Conservation (phyloP, 2,888 invertebrate genomes). For the Coleophora flavipennella region DNA sequence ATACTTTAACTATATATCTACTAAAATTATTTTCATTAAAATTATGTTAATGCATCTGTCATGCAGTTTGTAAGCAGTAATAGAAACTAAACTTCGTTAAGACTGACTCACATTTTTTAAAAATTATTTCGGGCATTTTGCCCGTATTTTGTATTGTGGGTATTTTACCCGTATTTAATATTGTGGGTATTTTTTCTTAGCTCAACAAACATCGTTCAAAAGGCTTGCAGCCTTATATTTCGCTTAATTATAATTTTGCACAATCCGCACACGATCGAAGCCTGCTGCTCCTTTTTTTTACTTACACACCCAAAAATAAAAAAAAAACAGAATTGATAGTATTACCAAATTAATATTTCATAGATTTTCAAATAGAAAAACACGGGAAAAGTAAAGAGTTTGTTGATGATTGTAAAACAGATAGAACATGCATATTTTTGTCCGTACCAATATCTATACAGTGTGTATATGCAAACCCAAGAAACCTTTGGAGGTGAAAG, state of each 20-base stretch:
- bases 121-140: slow-evolving; percentile 9
- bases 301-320: neutral
- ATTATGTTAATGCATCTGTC: slow-evolving; percentile 31
- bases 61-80: slow-evolving; percentile 57
- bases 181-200: neutral
- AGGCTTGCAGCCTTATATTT: slow-evolving; percentile 14
- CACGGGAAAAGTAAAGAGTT: no score
- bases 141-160: slow-evolving; percentile 7
- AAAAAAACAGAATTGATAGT: no score
- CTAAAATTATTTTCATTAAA: slow-evolving; percentile 47
- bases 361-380: no score
- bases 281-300: slow-evolving; percentile 8
- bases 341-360: no score
- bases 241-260: slow-evolving; percentile 6
- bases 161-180: neutral
- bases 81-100: slow-evolving; percentile 45
- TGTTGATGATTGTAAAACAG: no score
- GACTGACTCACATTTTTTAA: slow-evolving; percentile 60
- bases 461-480: no score
- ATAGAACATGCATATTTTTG: no score
- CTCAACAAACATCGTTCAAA: slow-evolving; percentile 1
- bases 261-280: slow-evolving; percentile 15
- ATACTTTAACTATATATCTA: slow-evolving; percentile 35
- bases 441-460: no score
- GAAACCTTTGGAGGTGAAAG: no score